Percentiles rank a stretch among this genome's conserved stretches.
phyloP scores from a whole-genome alignment of 2,113 vertebrate species.

The Lichenostomus cassidix region DNA sequence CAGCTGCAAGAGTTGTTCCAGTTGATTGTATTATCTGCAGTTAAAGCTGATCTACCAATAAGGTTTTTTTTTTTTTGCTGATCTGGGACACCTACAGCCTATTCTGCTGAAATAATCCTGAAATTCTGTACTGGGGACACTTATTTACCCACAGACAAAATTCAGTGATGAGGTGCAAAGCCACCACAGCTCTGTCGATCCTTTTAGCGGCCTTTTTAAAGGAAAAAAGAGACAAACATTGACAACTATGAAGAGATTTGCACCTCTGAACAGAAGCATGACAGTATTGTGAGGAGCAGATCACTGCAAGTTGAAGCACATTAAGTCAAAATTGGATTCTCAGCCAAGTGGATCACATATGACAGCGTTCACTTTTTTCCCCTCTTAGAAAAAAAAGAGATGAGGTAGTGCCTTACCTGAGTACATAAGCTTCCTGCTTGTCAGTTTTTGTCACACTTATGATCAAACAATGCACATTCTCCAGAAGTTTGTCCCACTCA shows the following conservation, averaged over 20 bases:
- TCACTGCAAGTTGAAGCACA: background rate
- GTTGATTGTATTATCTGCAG: background rate
- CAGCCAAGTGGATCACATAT: background rate
- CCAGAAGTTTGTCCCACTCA: slow-evolving; percentile 99
- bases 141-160: background rate
- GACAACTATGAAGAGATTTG: background rate
- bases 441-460: slow-evolving; percentile 99
- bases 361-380: background rate
- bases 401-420: slow-evolving; percentile 83
- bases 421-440: slow-evolving; percentile 99
- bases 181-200: background rate
- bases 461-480: slow-evolving; percentile 99
- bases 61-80: background rate
- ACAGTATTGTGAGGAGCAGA: background rate
- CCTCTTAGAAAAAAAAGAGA: background rate
- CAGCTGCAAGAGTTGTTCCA: background rate
- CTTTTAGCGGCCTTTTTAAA: background rate
- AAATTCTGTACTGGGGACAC: background rate
- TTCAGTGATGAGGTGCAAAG: background rate
- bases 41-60: background rate
- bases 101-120: background rate
- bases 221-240: too few species aligned
- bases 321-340: background rate
- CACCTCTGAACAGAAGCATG: background rate
- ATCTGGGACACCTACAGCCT: background rate